Percentiles rank a stretch among this genome's conserved stretches.
phyloP scores from a whole-genome alignment of 1,140 invertebrate species.

The Zophobas morio region DNA sequence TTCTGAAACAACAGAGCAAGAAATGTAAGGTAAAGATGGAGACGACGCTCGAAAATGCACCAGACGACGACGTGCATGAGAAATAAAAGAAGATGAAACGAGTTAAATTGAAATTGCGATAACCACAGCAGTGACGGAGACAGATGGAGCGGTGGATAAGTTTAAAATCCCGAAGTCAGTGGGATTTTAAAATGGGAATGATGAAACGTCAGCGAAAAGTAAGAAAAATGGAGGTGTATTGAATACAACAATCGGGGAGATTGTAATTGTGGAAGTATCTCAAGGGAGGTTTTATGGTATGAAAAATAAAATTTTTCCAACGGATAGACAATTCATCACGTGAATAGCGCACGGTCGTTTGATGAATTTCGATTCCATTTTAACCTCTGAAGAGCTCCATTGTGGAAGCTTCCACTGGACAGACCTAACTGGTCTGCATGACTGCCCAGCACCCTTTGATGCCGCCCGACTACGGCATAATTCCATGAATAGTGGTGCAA shows the following conservation, averaged over 20 bases:
- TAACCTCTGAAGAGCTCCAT: not conserved
- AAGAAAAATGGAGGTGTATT: too few relatives aligned
- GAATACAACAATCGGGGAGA: too few relatives aligned
- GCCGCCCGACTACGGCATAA: slow-evolving; percentile 1
- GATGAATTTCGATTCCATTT: slow-evolving; percentile 3
- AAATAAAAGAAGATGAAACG: too few relatives aligned
- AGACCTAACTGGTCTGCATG: slow-evolving; percentile 1
- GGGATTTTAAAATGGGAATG: not conserved
- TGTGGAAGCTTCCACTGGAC: not conserved
- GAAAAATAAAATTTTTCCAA: not conserved
- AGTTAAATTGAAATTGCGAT: too few relatives aligned
- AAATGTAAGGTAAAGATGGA: too few relatives aligned
- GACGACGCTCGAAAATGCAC: too few relatives aligned
- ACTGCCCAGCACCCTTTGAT: slow-evolving; percentile 12
- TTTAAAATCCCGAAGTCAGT: not conserved
- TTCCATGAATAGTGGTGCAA: slow-evolving; percentile 15
- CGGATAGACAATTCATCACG: not conserved
- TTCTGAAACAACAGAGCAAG: too few relatives aligned
- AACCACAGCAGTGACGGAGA: not conserved
- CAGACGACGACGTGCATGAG: too few relatives aligned
- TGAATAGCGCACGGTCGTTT: not conserved
- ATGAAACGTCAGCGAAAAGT: not conserved
- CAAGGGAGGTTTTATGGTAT: not conserved
- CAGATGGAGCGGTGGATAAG: not conserved
- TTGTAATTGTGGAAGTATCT: not conserved